Percentiles rank a stretch among this genome's conserved stretches.
Conservation (phyloP, 2,888 invertebrate genomes). For the Eupithecia abbreviata region DNA sequence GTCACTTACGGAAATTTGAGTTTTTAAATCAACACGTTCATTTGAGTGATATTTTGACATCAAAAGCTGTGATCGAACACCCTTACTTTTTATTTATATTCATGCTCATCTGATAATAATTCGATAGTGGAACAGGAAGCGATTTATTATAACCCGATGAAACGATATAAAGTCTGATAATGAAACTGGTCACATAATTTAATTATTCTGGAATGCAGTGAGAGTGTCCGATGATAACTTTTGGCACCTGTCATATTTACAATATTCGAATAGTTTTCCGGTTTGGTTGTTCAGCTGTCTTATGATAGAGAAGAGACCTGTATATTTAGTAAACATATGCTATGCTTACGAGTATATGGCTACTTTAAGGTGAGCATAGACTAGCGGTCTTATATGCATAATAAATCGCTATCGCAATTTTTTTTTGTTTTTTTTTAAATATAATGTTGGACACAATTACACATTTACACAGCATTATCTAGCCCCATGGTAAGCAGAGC, state of each 20-base stretch:
- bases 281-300: conserved; percentile 41
- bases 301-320: too few species aligned
- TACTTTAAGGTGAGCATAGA: too few species aligned
- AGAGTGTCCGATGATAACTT: conserved; percentile 48
- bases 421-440: too few species aligned
- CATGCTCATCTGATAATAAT: conserved; percentile 53
- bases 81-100: conserved; percentile 36
- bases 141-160: conserved; percentile 77
- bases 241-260: conserved; percentile 33
- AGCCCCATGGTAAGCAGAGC: too few species aligned
- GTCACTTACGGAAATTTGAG: not conserved
- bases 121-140: conserved; percentile 70
- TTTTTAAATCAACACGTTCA: not conserved
- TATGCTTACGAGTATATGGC: too few species aligned
- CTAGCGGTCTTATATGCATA: too few species aligned
- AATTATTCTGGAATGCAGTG: conserved; percentile 48
- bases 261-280: conserved; percentile 26
- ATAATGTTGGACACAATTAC: too few species aligned
- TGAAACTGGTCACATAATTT: conserved; percentile 51
- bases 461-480: too few species aligned
- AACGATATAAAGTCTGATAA: conserved; percentile 58
- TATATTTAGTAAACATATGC: too few species aligned
- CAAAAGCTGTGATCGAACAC: not conserved
- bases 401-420: too few species aligned
- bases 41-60: not conserved